Base-by-base conservation (phyloP, 2,113 vertebrate genomes). In the Struthio camelus region DNA sequence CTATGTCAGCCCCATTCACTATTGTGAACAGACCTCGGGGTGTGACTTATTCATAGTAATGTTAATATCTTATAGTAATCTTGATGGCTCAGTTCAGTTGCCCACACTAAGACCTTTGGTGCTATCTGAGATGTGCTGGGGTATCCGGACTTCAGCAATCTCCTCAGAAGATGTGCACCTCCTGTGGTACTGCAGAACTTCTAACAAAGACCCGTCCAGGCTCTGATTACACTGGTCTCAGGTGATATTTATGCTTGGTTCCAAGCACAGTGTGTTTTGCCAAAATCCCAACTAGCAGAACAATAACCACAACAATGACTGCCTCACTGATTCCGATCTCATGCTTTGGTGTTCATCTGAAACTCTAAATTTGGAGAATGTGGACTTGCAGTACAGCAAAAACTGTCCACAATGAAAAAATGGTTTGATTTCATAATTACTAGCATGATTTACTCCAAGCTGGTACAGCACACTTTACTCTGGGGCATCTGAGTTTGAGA, bases 11-110 rank as follows among this genome's bases (percentile, higher is more conserved):
- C 8, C 65, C 71, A n/a, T 11, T 15, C 19, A 24, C 22, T 6
- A 8, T 10, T 50, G 16, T 7, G 32, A 51, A 34, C 7, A 28
- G 59, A 58, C 34, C 67, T 51, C 6, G 27, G 44, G 32, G 44
- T 51, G 30, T 0, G 1, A 27, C 42, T 69, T 44, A 23, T 61
- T 59, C 6, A 4, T 34, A 25, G 18, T 12, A 32, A 28, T 0
- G 1, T 14, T 44, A 53, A 24, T n/a, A 46, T 10, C 62, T 28
- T 20, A 36, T 27, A 24, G 22, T 13, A 28, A 25, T 0, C 1
- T 14, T 46, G 64, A 20, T n/a, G 53, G 46, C 69, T 69, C 54
- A 69, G 44, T 61, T 75, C 54, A 69, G 61, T 62, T 80, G 54
- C 69, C 62, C 62, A 17, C 20, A 8, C 38, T 24, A 18, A 83